phyloP scores from a whole-genome alignment of 1,140 invertebrate genomes.

The Lucilia sericata region DNA sequence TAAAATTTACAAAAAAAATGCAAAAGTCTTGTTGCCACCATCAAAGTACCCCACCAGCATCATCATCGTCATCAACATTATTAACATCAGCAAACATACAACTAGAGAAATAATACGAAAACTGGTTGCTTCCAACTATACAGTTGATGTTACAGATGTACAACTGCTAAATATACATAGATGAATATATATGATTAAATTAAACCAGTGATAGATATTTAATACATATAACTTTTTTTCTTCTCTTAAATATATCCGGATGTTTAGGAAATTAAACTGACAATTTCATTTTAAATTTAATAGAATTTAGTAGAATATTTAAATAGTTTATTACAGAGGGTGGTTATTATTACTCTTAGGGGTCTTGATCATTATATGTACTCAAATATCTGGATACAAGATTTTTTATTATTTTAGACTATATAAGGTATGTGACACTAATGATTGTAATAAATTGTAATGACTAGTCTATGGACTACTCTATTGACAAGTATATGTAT shows the following conservation, averaged over 20 bases:
- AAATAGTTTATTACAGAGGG: too few relatives aligned
- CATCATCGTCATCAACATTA: too few relatives aligned
- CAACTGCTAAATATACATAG: neutral
- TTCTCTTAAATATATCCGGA: neutral
- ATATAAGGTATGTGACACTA: too few relatives aligned
- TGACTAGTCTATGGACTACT: too few relatives aligned
- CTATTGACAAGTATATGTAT: too few relatives aligned
- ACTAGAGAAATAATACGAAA: neutral
- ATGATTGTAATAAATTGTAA: too few relatives aligned
- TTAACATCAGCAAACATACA: too few relatives aligned
- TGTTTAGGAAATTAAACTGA: neutral
- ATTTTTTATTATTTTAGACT: too few relatives aligned
- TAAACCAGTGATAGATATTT: neutral
- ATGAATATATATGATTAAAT: neutral
- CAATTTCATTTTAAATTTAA: neutral
- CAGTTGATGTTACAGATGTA: neutral
- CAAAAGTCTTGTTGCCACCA: slow-evolving; percentile 13
- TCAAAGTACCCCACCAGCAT: slow-evolving; percentile 15
- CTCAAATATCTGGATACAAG: too few relatives aligned
- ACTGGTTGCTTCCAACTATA: neutral
- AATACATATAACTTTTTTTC: neutral
- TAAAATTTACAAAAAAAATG: neutral
- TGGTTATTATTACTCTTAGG: too few relatives aligned
- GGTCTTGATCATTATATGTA: too few relatives aligned
- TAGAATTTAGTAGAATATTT: too few relatives aligned